These are phyloP conservation scores for Pelosia muscerda DNA, from an alignment of 2,888 invertebrate genomes.

Conservation along the genomic window DNA sequence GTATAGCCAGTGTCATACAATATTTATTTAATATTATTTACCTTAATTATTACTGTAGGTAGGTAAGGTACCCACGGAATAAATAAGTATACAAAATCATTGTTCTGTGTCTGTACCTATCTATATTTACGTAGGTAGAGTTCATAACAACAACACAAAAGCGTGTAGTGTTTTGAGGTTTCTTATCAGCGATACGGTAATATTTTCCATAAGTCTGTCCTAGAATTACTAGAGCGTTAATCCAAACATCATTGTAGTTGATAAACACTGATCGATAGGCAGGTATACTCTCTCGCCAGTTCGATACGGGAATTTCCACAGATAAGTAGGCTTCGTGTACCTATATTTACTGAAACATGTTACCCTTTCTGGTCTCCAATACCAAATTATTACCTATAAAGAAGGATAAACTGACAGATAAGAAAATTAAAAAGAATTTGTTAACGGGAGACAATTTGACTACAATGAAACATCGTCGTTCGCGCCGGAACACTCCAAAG, in stretches of 20 bases:
- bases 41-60: no score
- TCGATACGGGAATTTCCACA: constrained; percentile 32
- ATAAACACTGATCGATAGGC: constrained; percentile 50
- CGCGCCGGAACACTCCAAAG: constrained; percentile 61
- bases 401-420: constrained; percentile 59
- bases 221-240: constrained; percentile 46
- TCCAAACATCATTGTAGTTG: constrained; percentile 33
- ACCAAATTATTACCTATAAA: constrained; percentile 71
- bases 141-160: constrained; percentile 7
- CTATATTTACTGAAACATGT: constrained; percentile 59
- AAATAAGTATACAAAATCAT: no score
- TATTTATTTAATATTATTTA: no score
- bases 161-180: not conserved
- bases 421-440: constrained; percentile 61
- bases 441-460: constrained; percentile 65
- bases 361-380: constrained; percentile 79
- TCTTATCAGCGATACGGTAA: constrained; percentile 41
- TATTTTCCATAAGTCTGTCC: constrained; percentile 21
- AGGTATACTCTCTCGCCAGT: constrained; percentile 35
- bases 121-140: no score
- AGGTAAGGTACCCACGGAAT: no score
- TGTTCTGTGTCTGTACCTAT: no score
- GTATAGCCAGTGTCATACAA: no score
- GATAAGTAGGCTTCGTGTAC: constrained; percentile 27
- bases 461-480: constrained; percentile 58